These are phyloP conservation scores for Pandion haliaetus DNA, from an alignment of 2,113 vertebrate species.

Conservation along the genomic window DNA sequence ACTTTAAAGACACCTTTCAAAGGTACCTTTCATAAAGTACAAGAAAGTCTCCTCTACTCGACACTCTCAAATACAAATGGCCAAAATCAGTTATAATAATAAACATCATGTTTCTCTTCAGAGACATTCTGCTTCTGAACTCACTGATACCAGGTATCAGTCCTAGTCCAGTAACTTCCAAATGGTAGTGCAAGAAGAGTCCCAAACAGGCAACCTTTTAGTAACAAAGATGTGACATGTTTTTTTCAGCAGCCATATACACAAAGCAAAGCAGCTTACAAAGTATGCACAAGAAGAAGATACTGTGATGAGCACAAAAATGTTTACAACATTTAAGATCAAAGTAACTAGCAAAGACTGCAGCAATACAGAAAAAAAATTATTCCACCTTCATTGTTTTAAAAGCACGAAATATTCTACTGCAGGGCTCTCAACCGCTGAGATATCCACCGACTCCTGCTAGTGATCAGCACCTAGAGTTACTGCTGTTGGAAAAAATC, in stretches of 20 bases:
- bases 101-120: not conserved
- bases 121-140: not conserved
- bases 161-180: not conserved
- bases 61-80: not conserved
- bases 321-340: not conserved
- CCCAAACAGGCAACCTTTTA: not conserved
- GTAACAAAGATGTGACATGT: not conserved
- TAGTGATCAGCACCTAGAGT: not conserved
- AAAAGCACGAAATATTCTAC: not conserved
- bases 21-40: not conserved
- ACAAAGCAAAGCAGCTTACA: not conserved
- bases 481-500: slow-evolving; percentile 20
- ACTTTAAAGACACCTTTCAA: not conserved
- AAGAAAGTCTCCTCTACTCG: not conserved
- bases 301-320: not conserved
- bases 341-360: not conserved
- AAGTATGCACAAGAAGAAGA: not conserved
- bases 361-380: not conserved
- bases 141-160: not conserved
- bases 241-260: not conserved
- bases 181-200: not conserved
- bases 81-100: not conserved
- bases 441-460: not conserved
- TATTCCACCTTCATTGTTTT: not conserved
- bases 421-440: not conserved